These are phyloP conservation scores for Protomyctophum bolini DNA, from an alignment of 2,113 vertebrate species.

Conservation along the genomic window DNA sequence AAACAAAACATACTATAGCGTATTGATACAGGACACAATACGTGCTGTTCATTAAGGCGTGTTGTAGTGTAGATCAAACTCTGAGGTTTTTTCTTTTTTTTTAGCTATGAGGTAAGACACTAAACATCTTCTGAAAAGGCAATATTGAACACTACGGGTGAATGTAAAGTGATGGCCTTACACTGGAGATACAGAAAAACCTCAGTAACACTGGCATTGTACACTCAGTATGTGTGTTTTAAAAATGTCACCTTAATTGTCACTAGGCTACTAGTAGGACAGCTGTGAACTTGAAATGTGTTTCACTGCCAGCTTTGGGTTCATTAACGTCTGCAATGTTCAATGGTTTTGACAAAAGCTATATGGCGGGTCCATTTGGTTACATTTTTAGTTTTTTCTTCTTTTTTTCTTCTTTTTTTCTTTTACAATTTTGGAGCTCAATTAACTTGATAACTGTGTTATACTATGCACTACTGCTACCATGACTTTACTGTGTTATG, in stretches of 20 bases:
- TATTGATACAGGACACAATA: no score
- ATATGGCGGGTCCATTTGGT: constrained; percentile 33
- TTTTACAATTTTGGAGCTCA: neutral
- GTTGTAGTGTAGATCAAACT: neutral
- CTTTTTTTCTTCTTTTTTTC: no score
- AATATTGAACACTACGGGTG: neutral
- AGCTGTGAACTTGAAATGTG: constrained; percentile 16
- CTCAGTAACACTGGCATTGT: constrained; percentile 51
- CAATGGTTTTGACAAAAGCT: constrained; percentile 94
- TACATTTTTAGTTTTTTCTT: no score
- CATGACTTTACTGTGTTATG: neutral
- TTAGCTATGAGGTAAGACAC: neutral
- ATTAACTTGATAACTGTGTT: neutral
- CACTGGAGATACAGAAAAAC: constrained; percentile 23
- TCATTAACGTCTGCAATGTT: constrained; percentile 64
- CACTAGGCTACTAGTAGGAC: constrained; percentile 26
- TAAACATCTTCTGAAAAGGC: neutral
- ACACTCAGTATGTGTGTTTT: constrained; percentile 34
- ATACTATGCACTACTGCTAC: neutral
- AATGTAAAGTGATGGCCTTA: constrained; percentile 3
- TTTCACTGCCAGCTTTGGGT: constrained; percentile 60
- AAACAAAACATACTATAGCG: no score
- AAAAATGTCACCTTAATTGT: constrained; percentile 68
- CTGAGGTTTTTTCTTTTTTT: neutral
- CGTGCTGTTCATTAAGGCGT: no score